phyloP scores from a whole-genome alignment of 1,140 invertebrate species.

The Bombus breviceps region DNA sequence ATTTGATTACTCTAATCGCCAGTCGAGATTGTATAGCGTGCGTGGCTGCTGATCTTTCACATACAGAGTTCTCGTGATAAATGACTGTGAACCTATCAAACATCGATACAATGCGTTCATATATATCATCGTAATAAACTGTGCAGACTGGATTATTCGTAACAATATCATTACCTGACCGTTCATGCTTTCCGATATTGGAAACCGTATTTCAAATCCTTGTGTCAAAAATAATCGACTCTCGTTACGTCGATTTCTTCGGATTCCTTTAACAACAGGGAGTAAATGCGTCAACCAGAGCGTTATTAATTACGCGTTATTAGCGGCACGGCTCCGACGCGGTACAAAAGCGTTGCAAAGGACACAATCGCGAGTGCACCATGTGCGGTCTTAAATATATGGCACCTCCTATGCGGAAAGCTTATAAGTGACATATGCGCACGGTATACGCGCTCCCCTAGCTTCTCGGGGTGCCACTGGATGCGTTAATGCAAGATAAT shows the following conservation, averaged over 20 bases:
- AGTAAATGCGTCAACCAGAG: background rate
- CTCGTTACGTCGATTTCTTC: background rate
- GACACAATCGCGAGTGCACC: constrained; percentile 42
- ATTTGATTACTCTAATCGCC: background rate
- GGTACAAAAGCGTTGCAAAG: constrained; percentile 5
- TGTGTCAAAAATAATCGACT: background rate
- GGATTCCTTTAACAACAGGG: background rate
- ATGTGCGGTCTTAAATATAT: constrained; percentile 62
- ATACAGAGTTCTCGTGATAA: constrained; percentile 9
- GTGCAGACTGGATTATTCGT: background rate
- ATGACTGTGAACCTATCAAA: constrained; percentile 22
- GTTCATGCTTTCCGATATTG: background rate
- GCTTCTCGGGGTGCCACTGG: constrained; percentile 32
- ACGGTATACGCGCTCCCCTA: constrained; percentile 23
- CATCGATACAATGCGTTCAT: background rate
- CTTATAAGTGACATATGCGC: constrained; percentile 63
- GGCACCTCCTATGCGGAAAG: constrained; percentile 52
- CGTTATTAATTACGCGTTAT: constrained; percentile 26
- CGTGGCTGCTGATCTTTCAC: background rate
- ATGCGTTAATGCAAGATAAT: constrained; percentile 63
- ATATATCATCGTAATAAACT: background rate
- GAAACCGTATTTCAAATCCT: background rate
- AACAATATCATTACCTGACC: background rate
- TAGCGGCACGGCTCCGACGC: background rate
- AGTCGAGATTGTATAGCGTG: background rate